Evolutionary conservation across 2,888 invertebrate genomes (phyloP).

Genomic region (Nomada fucata): DNA sequence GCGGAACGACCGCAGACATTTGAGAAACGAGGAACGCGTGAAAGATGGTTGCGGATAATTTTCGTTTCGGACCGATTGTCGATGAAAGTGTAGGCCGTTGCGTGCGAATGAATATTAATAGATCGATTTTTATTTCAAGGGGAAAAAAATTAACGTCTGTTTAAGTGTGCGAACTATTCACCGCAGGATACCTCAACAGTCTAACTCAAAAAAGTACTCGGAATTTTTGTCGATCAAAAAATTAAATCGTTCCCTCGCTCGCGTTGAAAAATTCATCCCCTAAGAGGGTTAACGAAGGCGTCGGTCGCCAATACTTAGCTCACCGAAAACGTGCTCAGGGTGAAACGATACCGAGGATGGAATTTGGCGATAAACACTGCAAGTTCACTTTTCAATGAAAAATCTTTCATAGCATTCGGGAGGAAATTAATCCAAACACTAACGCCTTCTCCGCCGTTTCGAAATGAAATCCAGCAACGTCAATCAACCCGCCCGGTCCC

Average conservation of each 20-base stretch:
- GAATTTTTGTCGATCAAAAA: too few species aligned
- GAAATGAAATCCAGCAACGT: not conserved
- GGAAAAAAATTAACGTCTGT: not conserved
- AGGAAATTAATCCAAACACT: not conserved
- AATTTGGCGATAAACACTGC: too few species aligned
- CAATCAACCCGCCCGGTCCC: not conserved
- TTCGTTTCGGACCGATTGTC: not conserved
- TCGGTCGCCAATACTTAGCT: too few species aligned
- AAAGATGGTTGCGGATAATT: not conserved
- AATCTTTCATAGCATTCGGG: not conserved
- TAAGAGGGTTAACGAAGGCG: too few species aligned
- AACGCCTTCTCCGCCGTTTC: not conserved
- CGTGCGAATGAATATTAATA: not conserved
- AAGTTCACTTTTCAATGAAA: too few species aligned
- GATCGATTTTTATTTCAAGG: not conserved
- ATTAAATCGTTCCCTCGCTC: too few species aligned
- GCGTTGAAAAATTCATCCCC: too few species aligned
- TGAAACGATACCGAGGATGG: too few species aligned
- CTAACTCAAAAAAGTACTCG: too few species aligned
- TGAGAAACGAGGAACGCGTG: not conserved
- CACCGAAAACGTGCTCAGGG: too few species aligned
- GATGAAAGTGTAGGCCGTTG: not conserved
- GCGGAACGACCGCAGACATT: not conserved
- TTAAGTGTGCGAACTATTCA: too few species aligned
- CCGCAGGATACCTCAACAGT: too few species aligned